phyloP scores from a whole-genome alignment of 2,113 vertebrate species.

The Dryoscopus gambensis region DNA sequence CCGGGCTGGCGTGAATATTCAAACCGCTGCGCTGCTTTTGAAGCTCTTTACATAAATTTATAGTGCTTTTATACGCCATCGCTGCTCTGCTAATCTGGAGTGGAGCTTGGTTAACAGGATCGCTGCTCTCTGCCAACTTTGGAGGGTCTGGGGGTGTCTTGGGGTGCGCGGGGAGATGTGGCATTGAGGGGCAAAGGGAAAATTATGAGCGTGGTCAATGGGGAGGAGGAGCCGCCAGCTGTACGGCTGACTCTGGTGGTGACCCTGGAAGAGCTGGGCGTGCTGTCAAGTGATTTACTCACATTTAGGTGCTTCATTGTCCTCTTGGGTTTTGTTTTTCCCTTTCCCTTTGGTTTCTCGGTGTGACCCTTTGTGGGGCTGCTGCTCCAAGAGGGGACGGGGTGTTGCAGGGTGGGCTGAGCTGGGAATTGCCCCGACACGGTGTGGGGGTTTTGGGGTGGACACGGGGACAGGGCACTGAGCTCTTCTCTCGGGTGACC shows the following conservation, averaged over 20 bases:
- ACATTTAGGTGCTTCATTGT: not conserved
- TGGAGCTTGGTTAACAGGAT: not conserved
- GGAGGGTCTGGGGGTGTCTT: not conserved
- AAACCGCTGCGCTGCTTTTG: not conserved
- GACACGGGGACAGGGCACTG: fast-evolving
- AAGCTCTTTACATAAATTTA: conserved; percentile 3
- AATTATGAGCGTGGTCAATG: not conserved
- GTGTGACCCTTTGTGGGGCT: not conserved
- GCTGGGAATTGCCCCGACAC: fast-evolving
- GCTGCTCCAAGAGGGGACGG: not conserved
- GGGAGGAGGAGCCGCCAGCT: not conserved
- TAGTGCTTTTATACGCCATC: not conserved
- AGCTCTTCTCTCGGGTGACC: not conserved
- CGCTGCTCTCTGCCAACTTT: not conserved
- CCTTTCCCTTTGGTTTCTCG: not conserved
- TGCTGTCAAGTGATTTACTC: not conserved
- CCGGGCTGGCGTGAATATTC: conserved; percentile 48
- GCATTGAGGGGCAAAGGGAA: not conserved
- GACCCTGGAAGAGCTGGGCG: not conserved
- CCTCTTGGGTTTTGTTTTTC: not conserved
- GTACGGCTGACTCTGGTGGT: not conserved
- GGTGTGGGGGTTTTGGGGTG: not conserved
- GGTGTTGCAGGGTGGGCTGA: not conserved
- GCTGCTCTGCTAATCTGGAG: not conserved
- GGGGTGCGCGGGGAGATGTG: not conserved